Evolutionary conservation across 2,797 vertebrate species (phyloP).

Genomic region (Huso huso): DNA sequence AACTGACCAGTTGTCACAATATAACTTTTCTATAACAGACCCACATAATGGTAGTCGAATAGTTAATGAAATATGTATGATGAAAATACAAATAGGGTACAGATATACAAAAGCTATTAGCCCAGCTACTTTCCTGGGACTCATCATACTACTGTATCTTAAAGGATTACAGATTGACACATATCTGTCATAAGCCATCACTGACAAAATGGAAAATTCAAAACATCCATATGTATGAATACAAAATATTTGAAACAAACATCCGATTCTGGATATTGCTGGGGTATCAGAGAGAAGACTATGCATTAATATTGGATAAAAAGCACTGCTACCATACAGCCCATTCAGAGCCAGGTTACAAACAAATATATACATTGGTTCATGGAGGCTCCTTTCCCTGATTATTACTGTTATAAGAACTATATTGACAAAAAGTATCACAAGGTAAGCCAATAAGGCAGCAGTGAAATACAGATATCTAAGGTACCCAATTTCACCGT

Average conservation of each 20-base stretch:
- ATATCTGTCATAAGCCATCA: background rate
- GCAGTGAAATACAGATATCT: conserved; percentile 1
- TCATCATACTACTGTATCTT: background rate
- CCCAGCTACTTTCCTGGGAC: background rate
- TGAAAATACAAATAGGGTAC: conserved; percentile 5
- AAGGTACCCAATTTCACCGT: background rate
- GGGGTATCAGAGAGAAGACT: background rate
- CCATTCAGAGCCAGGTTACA: background rate
- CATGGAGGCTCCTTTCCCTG: background rate
- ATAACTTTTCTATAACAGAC: background rate
- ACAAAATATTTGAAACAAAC: background rate
- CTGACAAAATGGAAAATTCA: background rate
- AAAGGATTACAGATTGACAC: conserved; percentile 6
- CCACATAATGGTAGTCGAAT: background rate
- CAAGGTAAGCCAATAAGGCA: background rate
- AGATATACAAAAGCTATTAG: background rate
- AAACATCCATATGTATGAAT: background rate
- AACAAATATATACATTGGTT: background rate
- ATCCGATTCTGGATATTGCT: background rate
- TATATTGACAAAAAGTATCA: background rate
- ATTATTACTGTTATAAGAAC: background rate
- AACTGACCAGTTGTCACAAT: background rate
- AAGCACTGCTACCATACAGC: background rate
- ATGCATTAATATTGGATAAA: background rate
- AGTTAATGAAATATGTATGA: conserved; percentile 1